These are phyloP conservation scores for Ataeniobius toweri DNA, from an alignment of 2,797 vertebrate species.

Conservation along the genomic window DNA sequence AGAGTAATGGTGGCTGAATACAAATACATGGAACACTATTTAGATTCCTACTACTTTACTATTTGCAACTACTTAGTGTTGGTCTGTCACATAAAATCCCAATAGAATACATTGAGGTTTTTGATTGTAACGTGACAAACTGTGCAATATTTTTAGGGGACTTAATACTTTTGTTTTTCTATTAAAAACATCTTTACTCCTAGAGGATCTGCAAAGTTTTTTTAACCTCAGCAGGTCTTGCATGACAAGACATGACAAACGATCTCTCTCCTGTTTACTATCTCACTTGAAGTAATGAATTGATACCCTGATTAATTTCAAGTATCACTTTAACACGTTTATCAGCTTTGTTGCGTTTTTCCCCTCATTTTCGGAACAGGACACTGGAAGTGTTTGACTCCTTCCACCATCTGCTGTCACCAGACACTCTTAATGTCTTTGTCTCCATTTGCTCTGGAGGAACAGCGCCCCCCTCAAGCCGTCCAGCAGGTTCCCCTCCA, in stretches of 20 bases:
- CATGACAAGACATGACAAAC: background rate
- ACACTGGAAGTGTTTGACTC: conserved; percentile 57
- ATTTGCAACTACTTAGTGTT: too few species aligned
- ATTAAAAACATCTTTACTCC: too few species aligned
- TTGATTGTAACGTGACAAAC: too few species aligned
- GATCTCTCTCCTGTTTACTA: background rate
- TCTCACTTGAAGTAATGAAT: conserved; percentile 8
- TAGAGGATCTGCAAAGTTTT: background rate
- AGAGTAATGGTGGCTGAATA: too few species aligned
- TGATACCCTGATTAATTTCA: conserved; percentile 13
- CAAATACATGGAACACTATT: too few species aligned
- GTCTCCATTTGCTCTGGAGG: conserved; percentile 30
- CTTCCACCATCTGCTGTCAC: conserved; percentile 63
- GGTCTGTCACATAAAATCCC: too few species aligned
- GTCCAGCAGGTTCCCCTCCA: conserved; percentile 60
- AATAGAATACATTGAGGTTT: too few species aligned
- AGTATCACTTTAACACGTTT: conserved; percentile 29
- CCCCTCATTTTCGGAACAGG: conserved; percentile 22
- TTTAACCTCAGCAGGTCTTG: background rate
- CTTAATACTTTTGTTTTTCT: too few species aligned
- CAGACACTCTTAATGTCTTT: conserved; percentile 53
- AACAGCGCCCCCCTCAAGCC: conserved; percentile 63
- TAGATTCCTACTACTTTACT: too few species aligned
- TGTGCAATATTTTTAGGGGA: too few species aligned
- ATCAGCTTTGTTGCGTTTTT: conserved; percentile 21